Percentiles rank a stretch among this genome's conserved stretches.
Evolutionary conservation across 1,140 invertebrate genomes (phyloP).

Genomic region (Zaprionus vittiger): DNA sequence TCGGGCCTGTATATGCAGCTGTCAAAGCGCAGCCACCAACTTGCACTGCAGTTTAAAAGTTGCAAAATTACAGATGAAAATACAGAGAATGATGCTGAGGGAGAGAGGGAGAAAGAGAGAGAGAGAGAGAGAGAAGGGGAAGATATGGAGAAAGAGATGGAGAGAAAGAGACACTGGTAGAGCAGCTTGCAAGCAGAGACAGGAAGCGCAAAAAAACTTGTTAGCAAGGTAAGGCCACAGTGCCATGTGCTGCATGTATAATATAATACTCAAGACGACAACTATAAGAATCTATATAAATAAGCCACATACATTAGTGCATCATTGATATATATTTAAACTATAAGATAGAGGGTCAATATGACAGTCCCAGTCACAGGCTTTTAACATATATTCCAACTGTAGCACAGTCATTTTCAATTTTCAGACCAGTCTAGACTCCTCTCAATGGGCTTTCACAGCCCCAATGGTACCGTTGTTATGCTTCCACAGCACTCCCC

Average conservation of each 20-base stretch:
- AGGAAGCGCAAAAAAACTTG: background rate
- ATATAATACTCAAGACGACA: background rate
- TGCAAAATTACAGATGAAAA: constrained; percentile 44
- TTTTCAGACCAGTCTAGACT: too few relatives aligned
- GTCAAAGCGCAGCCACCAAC: constrained; percentile 68
- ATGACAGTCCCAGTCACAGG: too few relatives aligned
- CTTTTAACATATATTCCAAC: too few relatives aligned
- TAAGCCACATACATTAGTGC: too few relatives aligned
- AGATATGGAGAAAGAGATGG: background rate
- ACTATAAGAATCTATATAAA: background rate
- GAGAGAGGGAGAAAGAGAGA: background rate
- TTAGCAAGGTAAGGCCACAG: background rate
- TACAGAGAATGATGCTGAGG: background rate
- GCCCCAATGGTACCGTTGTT: too few relatives aligned
- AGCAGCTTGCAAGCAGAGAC: background rate
- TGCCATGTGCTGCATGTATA: background rate
- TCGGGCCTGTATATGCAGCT: constrained; percentile 58
- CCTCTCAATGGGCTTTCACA: too few relatives aligned
- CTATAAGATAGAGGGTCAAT: too few relatives aligned
- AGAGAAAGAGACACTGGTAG: background rate
- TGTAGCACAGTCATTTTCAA: too few relatives aligned
- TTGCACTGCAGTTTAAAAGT: constrained; percentile 42
- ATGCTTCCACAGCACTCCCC: too few relatives aligned
- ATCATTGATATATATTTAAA: too few relatives aligned
- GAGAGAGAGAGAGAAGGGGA: background rate